Evolutionary conservation across 2,797 vertebrate genomes (phyloP).

Genomic region (Choloepus didactylus): DNA sequence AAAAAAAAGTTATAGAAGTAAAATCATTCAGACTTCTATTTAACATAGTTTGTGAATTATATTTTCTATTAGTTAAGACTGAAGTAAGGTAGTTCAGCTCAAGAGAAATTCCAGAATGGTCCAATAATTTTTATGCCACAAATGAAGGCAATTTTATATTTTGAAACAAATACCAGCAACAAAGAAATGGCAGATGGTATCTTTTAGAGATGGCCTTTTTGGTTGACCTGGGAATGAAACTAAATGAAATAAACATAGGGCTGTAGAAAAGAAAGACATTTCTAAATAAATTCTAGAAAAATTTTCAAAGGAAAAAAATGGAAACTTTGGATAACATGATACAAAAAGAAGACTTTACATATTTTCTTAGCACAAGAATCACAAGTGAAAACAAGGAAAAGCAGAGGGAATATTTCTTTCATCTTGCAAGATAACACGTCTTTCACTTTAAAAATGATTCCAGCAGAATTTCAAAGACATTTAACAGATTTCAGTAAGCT

Average conservation of each 20-base stretch:
- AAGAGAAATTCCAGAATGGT: background rate
- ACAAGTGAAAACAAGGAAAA: constrained; percentile 33
- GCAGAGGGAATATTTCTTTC: background rate
- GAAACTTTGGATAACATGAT: background rate
- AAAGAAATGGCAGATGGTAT: background rate
- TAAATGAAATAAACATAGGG: background rate
- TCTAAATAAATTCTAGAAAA: background rate
- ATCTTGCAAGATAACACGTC: background rate
- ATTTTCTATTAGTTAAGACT: background rate
- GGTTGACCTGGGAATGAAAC: background rate
- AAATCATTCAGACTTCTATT: background rate
- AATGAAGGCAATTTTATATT: background rate
- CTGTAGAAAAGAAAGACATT: background rate
- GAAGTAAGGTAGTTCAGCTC: background rate
- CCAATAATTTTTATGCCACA: background rate
- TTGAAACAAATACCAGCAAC: background rate
- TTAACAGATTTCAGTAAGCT: background rate
- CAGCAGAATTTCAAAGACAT: background rate
- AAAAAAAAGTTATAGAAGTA: background rate
- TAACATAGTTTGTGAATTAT: background rate
- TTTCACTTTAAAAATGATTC: background rate
- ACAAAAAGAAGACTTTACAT: background rate
- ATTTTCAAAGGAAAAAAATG: background rate
- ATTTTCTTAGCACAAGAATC: constrained; percentile 1
- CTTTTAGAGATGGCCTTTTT: background rate